Evolutionary conservation across 2,797 vertebrate species (phyloP).

Genomic region (Setipinna tenuifilis): DNA sequence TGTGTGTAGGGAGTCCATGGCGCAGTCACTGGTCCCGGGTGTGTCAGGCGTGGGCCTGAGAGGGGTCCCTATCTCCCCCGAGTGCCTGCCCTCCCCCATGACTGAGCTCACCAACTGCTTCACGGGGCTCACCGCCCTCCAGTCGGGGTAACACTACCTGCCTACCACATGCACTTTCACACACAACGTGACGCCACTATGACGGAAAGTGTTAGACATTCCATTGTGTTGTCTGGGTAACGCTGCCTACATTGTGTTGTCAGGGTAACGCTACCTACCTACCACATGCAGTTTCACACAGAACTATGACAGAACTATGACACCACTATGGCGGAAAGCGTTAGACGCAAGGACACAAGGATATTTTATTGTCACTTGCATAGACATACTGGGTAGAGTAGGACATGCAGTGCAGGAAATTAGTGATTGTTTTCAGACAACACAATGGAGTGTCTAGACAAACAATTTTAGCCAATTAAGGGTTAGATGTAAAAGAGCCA

Average conservation of each 20-base stretch:
- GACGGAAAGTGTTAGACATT: no score
- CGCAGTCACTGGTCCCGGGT: constrained; percentile 3
- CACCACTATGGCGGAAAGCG: no score
- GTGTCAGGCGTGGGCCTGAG: neutral
- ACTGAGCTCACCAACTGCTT: constrained; percentile 56
- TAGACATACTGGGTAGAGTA: no score
- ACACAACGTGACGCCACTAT: neutral
- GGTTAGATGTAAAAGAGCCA: neutral
- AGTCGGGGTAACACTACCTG: constrained; percentile 63
- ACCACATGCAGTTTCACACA: neutral
- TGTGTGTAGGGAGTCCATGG: neutral
- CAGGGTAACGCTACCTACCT: constrained; percentile 66
- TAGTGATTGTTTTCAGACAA: no score
- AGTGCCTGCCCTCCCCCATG: constrained; percentile 57
- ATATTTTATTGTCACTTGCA: no score
- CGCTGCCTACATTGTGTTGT: no score
- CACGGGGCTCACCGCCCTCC: constrained; percentile 61
- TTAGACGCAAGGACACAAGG: no score
- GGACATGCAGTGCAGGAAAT: no score
- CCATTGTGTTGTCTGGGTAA: no score
- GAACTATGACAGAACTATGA: neutral
- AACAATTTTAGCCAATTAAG: neutral
- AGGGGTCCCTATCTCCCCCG: constrained; percentile 51
- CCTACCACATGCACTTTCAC: neutral
- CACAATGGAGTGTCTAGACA: no score